phyloP scores from a whole-genome alignment of 2,888 invertebrate species.

The Phaonia tiefii region DNA sequence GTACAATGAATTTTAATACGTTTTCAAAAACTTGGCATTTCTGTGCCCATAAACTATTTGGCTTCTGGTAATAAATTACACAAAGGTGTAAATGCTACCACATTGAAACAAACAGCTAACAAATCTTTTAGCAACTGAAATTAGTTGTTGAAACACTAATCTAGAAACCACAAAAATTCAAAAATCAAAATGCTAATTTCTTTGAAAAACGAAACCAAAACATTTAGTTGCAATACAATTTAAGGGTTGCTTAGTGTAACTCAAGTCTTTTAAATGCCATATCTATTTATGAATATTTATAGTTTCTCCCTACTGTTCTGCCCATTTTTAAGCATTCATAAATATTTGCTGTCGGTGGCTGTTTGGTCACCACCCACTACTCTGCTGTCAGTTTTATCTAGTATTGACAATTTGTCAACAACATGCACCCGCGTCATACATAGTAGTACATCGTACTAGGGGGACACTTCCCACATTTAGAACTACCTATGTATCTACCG shows the following conservation, averaged over 20 bases:
- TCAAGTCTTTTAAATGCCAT: not conserved
- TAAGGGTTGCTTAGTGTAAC: slow-evolving; percentile 34
- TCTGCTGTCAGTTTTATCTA: too few relatives aligned
- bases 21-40: too few relatives aligned
- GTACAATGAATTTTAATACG: too few relatives aligned
- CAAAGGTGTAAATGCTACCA: too few relatives aligned
- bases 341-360: slow-evolving; percentile 12
- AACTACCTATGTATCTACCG: too few relatives aligned
- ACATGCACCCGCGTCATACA: too few relatives aligned
- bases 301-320: not conserved
- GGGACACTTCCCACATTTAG: too few relatives aligned
- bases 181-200: not conserved
- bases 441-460: too few relatives aligned
- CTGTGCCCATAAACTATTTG: too few relatives aligned
- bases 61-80: not conserved
- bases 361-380: slow-evolving; percentile 39
- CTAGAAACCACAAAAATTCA: slow-evolving; percentile 52
- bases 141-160: slow-evolving; percentile 19
- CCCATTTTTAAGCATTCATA: slow-evolving; percentile 13
- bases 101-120: too few relatives aligned
- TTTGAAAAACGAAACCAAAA: not conserved
- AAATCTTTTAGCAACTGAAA: slow-evolving; percentile 38
- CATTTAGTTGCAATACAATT: not conserved
- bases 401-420: slow-evolving; percentile 52
- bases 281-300: slow-evolving; percentile 18